Base-by-base conservation (phyloP, 2,888 invertebrate genomes). In the Melanotus villosus region DNA sequence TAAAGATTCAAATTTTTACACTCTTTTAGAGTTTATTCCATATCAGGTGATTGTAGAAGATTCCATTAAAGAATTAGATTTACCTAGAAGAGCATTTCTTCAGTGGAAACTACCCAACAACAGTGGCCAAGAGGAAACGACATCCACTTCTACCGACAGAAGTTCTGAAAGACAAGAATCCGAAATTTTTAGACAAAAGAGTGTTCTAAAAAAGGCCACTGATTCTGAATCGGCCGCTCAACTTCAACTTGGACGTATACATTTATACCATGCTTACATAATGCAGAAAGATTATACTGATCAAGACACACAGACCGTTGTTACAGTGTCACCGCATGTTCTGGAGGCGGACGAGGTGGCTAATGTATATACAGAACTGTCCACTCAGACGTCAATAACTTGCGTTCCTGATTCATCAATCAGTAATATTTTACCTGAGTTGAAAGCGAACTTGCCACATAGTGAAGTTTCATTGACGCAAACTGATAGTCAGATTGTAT, bases 311-410 rank as follows among this genome's bases (percentile, higher is more conserved):
- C 79, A 80, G 73, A 80, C 80, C 0, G 59, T 60, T 47, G 50
- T 80, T 2, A 73, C 60, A 2, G 80, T 80, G 4, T 45, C 60
- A 10, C 80, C 80, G 5, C 75, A 77, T 60, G 60, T 80, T 32
- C 67, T 80, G 12, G 73, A 76, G 9, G 43, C 67, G n/a, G 74
- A 76, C 12, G 71, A 73, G 38, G 69, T 76, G n/a, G 80, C 79
- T 12, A 72, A 64, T 12, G 77, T 80, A n/a, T 65, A 56, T 23
- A 58, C 67, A 5, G 73, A 75, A 38, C 45, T 76, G 14, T 66
- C 73, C 3, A 72, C 69, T 1, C 77, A 78, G 71, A 78, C 78
- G 4, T 76, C 76, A 7, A 60, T 75, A 9, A 77, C 76, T 0
- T 77, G 77, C 43, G 18, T 65, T 26, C 78, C 78, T 5, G 18